These are phyloP conservation scores for Aurelia sp. DNA, from an alignment of 30 jellyfish, hydroid and myxozoan species.

Conservation along the genomic window DNA sequence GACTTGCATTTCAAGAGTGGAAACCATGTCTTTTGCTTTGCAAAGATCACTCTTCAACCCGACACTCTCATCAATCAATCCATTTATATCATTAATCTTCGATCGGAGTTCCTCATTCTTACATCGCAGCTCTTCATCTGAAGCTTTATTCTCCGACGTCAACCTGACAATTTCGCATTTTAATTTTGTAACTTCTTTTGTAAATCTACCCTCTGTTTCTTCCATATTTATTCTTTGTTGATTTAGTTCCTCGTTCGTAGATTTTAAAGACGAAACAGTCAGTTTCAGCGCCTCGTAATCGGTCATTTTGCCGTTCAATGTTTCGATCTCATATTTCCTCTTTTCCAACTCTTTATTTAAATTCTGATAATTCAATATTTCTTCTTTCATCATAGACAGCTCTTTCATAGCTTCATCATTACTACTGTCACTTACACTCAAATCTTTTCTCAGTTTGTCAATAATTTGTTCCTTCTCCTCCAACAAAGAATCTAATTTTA, in stretches of 20 bases:
- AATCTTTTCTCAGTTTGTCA: background rate
- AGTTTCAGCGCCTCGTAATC: too few species aligned
- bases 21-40: constrained; percentile 23
- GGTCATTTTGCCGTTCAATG: background rate
- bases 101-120: constrained; percentile 38
- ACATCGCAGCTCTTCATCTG: constrained; percentile 11
- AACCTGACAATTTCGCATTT: background rate
- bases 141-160: constrained; percentile 12
- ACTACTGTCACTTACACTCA: background rate
- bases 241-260: background rate
- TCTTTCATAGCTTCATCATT: background rate
- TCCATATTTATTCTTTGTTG: background rate
- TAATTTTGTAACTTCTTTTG: background rate
- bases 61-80: constrained; percentile 29
- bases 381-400: background rate
- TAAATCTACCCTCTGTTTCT: background rate
- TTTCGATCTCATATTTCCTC: background rate
- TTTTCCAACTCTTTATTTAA: background rate
- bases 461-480: background rate
- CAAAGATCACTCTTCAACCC: constrained; percentile 17
- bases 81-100: background rate
- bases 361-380: background rate
- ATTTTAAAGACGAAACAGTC: too few species aligned
- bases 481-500: background rate
- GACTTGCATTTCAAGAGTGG: constrained; percentile 30